Evolutionary conservation across 2,888 invertebrate species (phyloP), one percentile per base, ranked within the genome.

Genomic region (Campoplex nolae): DNA sequence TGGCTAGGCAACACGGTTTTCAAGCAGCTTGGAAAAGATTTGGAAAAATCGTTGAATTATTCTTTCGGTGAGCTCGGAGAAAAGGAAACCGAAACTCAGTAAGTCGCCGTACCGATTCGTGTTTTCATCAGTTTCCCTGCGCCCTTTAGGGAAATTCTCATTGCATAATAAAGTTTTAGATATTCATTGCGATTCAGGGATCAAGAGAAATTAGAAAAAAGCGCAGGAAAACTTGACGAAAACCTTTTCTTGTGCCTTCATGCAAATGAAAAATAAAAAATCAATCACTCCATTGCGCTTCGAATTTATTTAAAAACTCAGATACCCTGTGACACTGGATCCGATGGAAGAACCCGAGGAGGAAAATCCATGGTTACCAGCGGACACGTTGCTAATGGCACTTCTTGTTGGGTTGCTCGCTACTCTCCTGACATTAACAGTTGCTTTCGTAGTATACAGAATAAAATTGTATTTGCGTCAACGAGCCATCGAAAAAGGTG

Each of bases 1-100:
- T 96, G 96, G 96, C 91, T 97, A 0, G 96, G 96, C 11, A 95
- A 93, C 85, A 95, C 95, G 0, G 95, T 96, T 0, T 96, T 96
- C 90, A 94, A 95, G 62, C 94, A 96, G 88, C 92, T 96, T 45
- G 95, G 95, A 4, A 92, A 94, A 80, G 96, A 96, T 88, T 91
- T 95, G 9, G 94, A 95, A 85, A 92, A 93, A 81, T 93, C 94
- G 35, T 74, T 94, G 51, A 83, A 89, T 32, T 86, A 83, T 48
- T 88, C 92, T 0, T 93, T 93, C 76, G 91, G 90, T 13, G 89
- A 91, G 70, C 87, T 90, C 18, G 89, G 87, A 18, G 83, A 91
- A 65, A 84, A 88, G 45, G 90, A 91, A 82, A 90, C 89, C 2
- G 89, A 92, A 78, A 88, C 88, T 11, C 78, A 83, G 90, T 90